Evolutionary conservation across 2,797 vertebrate genomes (phyloP), one percentile per base, ranked within the genome.

Genomic region (Leuciscus waleckii): DNA sequence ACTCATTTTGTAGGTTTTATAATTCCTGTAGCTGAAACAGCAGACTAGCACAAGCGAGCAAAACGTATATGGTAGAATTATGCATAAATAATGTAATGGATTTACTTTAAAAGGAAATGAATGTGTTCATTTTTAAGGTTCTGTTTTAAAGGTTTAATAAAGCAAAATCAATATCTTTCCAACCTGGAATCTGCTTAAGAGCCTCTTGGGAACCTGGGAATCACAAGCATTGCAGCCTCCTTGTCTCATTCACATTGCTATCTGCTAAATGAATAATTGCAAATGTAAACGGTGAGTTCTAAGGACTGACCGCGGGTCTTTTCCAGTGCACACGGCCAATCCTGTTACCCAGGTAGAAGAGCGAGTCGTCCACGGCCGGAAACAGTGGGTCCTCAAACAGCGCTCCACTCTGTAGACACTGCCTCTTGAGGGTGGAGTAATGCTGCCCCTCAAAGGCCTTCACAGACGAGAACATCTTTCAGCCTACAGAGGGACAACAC

Each of bases 341-440:
- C 29, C 96, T 93, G 81, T 96, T 94, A 19, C 95, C 94, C 89
- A 95, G 96, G 92, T 97, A 96, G 90, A 98, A 98, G n/a, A 99
- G 96, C 0, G 98, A 97, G 89, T 98, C 95, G 0, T 98, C 96
- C 0, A 78, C 93, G 88, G 97, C 95, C 0, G 97, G 96, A 91
- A 99, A 99, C 8, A 93, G 92, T 0, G 97, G 97, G 88, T 99
- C 98, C 92, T 99, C 98, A 0, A 99, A 99, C 87, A 99, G 96
- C 79, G 93, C 94, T 88, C 97, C 98, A 67, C 92, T 95, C 92
- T 96, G 94, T 92, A 96, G 92, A 83, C 97, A 97, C 90, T 96
- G 95, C 92, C 95, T 97, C 96, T 98, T 99, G 94, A 99, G 95
- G 43, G 94, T 91, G 1, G 95, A 87, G 68, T 97, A 99, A 90